A percentile compares a stretch with the other conserved stretches of the same genome.
Conservation (phyloP, 2,113 vertebrate genomes). For the Siniperca knerii region DNA sequence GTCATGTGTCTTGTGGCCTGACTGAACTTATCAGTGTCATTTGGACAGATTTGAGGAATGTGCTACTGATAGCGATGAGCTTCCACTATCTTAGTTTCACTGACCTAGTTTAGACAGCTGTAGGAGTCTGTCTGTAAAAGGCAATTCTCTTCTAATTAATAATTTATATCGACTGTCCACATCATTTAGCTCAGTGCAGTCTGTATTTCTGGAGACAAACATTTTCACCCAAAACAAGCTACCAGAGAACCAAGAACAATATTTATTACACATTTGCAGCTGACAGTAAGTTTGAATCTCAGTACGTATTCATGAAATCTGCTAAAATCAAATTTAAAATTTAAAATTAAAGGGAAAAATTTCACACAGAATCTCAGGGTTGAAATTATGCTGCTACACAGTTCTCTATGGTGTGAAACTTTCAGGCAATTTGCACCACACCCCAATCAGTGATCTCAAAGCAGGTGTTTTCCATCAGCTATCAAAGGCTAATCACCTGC, state of each 20-base stretch:
- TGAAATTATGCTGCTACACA: neutral
- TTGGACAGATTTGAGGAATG: slow-evolving; percentile 53
- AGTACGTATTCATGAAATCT: neutral
- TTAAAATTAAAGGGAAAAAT: neutral
- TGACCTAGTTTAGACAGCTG: slow-evolving; percentile 67
- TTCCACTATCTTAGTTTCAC: slow-evolving; percentile 46
- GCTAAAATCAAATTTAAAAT: neutral
- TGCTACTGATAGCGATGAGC: slow-evolving; percentile 29
- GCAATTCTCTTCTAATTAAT: slow-evolving; percentile 58
- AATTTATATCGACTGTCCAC: slow-evolving; percentile 38
- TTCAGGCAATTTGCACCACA: neutral
- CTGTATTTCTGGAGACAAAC: neutral
- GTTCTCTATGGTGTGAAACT: neutral
- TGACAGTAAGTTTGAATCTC: neutral
- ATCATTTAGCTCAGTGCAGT: slow-evolving; percentile 22
- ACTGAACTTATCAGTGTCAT: slow-evolving; percentile 31
- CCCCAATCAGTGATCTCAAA: neutral
- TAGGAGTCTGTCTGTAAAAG: slow-evolving; percentile 30
- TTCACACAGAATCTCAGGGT: neutral
- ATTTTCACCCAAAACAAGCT: neutral
- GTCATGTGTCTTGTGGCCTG: neutral
- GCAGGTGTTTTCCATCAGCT: neutral
- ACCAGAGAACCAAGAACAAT: neutral
- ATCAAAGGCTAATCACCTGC: neutral
- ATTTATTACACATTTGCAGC: neutral